Evolutionary conservation across 2,113 vertebrate species (phyloP), one percentile per base, ranked within the genome.

Genomic region (Gobio gobio): DNA sequence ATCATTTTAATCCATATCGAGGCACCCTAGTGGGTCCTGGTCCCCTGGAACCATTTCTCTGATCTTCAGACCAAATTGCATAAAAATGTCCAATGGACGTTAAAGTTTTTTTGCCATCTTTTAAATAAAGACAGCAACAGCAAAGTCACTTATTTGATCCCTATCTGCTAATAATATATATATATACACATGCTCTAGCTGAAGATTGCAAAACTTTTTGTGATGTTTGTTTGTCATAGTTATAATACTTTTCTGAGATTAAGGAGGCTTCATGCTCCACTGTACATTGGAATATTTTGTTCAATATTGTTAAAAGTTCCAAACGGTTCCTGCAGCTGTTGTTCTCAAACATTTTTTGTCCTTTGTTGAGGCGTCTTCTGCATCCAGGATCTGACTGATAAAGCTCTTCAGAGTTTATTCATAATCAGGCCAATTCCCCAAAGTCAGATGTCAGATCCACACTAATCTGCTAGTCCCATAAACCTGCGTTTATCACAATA

Each of bases 261-360:
- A 70, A 22, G 33, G 36, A 70, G 66, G 36, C 1, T 56, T 56
- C 54, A 0, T 47, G 45, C 45, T 47, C 45, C 45, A 47, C 10
- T 47, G 10, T 70, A 70, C 63, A 33, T 66, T 66, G 14, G 49
- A 51, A 51, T 14, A 16, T 51, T 16, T 51, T 51, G 49, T 51
- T 66, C 2, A 6, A 36, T 36, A 89, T 93, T 91, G 92, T 93
- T 88, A 78, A 92, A 90, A 91, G 90, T 90, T 87, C 75, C 89
- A 89, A 88, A 51, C 5, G 14, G 14, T 18, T 14, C 49, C 49
- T 18, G 45, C 45, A 47, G 45, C 10, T 47, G 49, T 51, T 51
- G 49, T 51, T 4, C 4, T 51, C 5, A 18, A 51, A 66, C 36
- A 24, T 82, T 66, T 58, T n/a, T 83, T 68, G 5, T 74, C 78